A percentile compares a stretch with the other conserved stretches of the same genome.
Conservation (phyloP, 2,113 vertebrate species). For the Castor canadensis region DNA sequence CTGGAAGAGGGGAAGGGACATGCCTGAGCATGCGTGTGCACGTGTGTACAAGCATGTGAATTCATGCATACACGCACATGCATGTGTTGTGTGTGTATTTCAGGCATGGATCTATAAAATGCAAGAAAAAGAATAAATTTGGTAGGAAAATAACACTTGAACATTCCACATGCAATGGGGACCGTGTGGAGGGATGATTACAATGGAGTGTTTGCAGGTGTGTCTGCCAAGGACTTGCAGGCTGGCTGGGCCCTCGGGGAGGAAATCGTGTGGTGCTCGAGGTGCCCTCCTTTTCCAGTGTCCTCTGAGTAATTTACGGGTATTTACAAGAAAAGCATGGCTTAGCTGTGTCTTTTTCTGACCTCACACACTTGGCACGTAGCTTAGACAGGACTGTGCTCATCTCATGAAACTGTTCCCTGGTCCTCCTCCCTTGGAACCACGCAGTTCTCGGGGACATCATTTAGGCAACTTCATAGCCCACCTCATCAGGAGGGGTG, state of each 20-base stretch:
- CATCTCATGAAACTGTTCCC: background rate
- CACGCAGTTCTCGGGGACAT: background rate
- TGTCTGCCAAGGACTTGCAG: too few relatives aligned
- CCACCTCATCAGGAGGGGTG: background rate
- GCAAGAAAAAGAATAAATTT: background rate
- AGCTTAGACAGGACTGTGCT: background rate
- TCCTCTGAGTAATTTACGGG: background rate
- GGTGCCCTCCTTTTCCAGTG: background rate
- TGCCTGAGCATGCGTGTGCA: too few relatives aligned
- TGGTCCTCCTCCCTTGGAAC: background rate
- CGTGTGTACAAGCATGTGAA: too few relatives aligned
- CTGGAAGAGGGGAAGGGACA: background rate
- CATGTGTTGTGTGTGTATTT: rapidly evolving
- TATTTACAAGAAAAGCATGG: background rate
- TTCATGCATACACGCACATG: background rate
- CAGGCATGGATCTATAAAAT: background rate
- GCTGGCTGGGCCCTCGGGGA: background rate
- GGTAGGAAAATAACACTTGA: background rate
- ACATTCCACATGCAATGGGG: rapidly evolving
- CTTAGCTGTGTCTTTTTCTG: background rate
- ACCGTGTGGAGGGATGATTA: too few relatives aligned
- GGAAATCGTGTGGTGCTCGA: background rate
- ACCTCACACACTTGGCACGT: background rate
- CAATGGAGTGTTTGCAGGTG: too few relatives aligned
- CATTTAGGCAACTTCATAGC: background rate